Evolutionary conservation across 2,888 invertebrate genomes (phyloP).

Genomic region (Unio pictorum): DNA sequence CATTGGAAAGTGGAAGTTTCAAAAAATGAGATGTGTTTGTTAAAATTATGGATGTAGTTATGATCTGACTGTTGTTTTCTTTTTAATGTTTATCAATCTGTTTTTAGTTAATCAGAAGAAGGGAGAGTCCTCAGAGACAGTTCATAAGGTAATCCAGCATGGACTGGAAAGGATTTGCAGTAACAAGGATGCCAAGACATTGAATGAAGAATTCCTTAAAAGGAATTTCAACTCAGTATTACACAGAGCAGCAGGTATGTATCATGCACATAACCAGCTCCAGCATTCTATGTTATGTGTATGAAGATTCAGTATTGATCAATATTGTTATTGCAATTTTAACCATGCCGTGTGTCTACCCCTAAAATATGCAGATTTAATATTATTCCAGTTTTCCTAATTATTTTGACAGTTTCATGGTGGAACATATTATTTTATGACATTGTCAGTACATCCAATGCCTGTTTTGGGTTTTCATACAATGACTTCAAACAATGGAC

Average conservation of each 20-base stretch:
- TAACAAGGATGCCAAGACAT: constrained; percentile 75
- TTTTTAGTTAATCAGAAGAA: constrained; percentile 43
- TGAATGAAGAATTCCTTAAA: constrained; percentile 82
- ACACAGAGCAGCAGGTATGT: constrained; percentile 82
- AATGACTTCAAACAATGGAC: no score
- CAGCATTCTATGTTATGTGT: neutral
- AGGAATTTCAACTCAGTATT: constrained; percentile 79
- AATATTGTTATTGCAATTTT: no score
- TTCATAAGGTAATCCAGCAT: constrained; percentile 69
- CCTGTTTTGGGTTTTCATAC: no score
- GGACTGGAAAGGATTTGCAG: constrained; percentile 75
- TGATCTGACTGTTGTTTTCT: neutral
- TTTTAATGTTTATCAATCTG: constrained; percentile 1
- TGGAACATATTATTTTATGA: no score
- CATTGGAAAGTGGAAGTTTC: no score
- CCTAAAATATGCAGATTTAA: no score
- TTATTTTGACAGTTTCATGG: no score
- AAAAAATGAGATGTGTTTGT: neutral
- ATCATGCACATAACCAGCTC: neutral
- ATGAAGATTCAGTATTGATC: neutral
- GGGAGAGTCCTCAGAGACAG: constrained; percentile 51
- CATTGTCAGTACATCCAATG: no score
- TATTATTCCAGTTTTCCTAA: no score
- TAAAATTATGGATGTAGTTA: no score
- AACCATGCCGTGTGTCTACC: no score